A percentile compares a stretch with the other conserved stretches of the same genome.
Evolutionary conservation across 2,888 invertebrate genomes (phyloP).

Genomic region (Lasioglossum pauxillum): DNA sequence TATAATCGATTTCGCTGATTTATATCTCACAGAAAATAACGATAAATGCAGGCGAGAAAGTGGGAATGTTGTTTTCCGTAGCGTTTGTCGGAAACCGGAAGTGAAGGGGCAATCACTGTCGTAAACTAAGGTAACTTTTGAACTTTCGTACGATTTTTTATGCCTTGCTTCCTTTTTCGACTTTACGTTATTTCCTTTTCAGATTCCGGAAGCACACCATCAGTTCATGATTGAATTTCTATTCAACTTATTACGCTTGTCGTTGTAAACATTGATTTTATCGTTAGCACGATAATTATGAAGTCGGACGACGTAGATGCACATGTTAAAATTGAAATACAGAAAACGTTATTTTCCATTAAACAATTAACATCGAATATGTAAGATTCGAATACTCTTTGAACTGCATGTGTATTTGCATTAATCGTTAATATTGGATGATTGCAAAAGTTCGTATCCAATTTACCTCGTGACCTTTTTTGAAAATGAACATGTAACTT

Average conservation of each 20-base stretch:
- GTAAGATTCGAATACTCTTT: constrained; percentile 51
- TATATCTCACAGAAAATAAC: not conserved
- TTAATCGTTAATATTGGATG: not conserved
- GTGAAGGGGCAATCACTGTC: not conserved
- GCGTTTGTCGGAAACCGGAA: not conserved
- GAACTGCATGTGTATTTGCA: not conserved
- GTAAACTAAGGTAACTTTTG: not conserved
- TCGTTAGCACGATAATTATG: not conserved
- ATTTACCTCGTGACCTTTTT: too few relatives aligned
- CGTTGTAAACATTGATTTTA: constrained; percentile 14
- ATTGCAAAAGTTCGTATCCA: too few relatives aligned
- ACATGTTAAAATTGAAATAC: constrained; percentile 41
- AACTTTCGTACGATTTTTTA: not conserved
- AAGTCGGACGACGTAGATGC: not conserved
- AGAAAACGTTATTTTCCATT: constrained; percentile 54
- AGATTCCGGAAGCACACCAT: not conserved
- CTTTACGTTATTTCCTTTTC: not conserved
- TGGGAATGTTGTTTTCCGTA: not conserved
- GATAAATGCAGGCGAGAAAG: not conserved
- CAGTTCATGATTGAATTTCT: not conserved
- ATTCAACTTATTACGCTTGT: not conserved
- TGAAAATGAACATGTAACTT: too few relatives aligned
- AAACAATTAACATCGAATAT: constrained; percentile 54
- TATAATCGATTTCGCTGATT: not conserved
- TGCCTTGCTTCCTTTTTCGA: not conserved